Evolutionary conservation across 2,113 vertebrate species (phyloP), one percentile per base, ranked within the genome.

Genomic region (Petaurus breviceps): DNA sequence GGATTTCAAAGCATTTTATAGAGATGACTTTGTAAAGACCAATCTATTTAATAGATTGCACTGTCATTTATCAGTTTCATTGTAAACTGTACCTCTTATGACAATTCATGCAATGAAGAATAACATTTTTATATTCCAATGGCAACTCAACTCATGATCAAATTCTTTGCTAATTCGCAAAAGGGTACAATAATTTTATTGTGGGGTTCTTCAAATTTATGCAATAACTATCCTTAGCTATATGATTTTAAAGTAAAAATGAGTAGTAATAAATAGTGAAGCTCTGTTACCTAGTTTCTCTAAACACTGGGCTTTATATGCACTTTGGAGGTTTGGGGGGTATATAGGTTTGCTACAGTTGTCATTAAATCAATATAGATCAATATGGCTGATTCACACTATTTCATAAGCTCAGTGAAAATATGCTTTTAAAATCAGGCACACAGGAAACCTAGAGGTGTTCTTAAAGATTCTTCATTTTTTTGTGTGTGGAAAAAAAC

Each of bases 291-390:
- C 3, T 43, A 50, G 49, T 55, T 96, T 95, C 96, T 57, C 84
- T 77, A 97, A 97, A 84, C 68, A 47, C 94, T 54, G 94, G 55
- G 96, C 22, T 94, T 92, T 55, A 92, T 1, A 53, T 9, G 91
- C 10, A 61, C 25, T 96, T 91, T 92, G 90, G 51, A 97, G 96
- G 96, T 91, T 91, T 93, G 94, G 52, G 55, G 53, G 46, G 90
- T 89, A 50, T 37, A 77, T 84, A 97, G 57, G 61, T 95, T 98
- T 50, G 97, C 95, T 90, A 94, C 92, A 95, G 91, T 89, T 68
- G 92, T 52, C 91, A 90, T 97, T 96, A 95, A 95, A 92, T 97
- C 91, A 95, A 92, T 95, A 95, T 68, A 91, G 93, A 95, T 98
- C 95, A 95, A 93, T 92, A 94, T 11, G 93, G 46, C 91, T 8